These are phyloP conservation scores for Celastrina argiolus DNA, from an alignment of 2,888 invertebrate genomes.

Conservation along the genomic window DNA sequence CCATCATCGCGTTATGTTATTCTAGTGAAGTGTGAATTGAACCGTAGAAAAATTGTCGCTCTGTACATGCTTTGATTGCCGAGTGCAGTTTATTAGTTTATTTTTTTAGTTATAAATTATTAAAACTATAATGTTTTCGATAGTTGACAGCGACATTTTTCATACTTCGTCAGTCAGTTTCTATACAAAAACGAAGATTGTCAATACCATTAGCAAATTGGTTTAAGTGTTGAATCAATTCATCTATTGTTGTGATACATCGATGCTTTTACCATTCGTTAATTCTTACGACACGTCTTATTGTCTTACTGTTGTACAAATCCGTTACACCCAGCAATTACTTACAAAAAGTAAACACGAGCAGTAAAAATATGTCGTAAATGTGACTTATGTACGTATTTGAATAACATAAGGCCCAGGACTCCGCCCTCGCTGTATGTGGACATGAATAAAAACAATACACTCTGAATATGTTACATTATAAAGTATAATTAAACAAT, in stretches of 20 bases:
- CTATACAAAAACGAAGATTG: too few relatives aligned
- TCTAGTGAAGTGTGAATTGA: too few relatives aligned
- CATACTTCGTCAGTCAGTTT: too few relatives aligned
- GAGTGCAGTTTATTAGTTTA: too few relatives aligned
- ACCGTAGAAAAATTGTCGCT: too few relatives aligned
- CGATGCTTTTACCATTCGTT: background rate
- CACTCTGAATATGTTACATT: constrained; percentile 42
- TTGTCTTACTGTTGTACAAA: constrained; percentile 26
- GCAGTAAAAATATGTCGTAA: constrained; percentile 21
- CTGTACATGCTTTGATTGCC: too few relatives aligned
- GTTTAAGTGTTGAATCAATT: too few relatives aligned
- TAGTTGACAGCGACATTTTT: too few relatives aligned
- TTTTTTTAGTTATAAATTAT: too few relatives aligned
- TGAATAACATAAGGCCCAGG: constrained; percentile 34
- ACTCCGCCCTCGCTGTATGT: constrained; percentile 43
- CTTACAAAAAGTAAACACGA: constrained; percentile 11
- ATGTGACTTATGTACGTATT: constrained; percentile 30
- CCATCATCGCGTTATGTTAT: too few relatives aligned
- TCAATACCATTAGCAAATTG: too few relatives aligned
- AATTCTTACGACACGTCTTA: background rate
- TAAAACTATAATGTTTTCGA: too few relatives aligned
- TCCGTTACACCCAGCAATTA: constrained; percentile 15
- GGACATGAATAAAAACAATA: constrained; percentile 52
- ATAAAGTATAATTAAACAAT: constrained; percentile 48
- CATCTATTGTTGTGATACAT: constrained; percentile 40